These are phyloP conservation scores for Eremobia ochroleuca DNA, from an alignment of 2,888 invertebrate species.

Conservation along the genomic window DNA sequence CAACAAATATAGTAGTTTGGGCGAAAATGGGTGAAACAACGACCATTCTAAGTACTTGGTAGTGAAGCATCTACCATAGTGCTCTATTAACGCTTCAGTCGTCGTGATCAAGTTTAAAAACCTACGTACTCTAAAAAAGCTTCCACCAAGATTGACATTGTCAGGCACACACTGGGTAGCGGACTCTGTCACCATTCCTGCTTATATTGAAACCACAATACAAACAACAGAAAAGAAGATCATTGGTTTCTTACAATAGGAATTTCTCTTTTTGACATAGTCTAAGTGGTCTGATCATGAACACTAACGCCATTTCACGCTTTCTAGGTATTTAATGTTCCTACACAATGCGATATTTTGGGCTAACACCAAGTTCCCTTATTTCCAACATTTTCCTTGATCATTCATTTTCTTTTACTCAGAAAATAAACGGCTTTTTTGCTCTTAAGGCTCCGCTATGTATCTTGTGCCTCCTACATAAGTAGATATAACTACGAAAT, in stretches of 20 bases:
- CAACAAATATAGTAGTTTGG: not conserved
- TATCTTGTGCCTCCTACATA: slow-evolving; percentile 50
- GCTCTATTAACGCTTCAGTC: not conserved
- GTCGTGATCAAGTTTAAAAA: not conserved
- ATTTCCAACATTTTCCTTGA: slow-evolving; percentile 49
- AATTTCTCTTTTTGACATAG: not conserved
- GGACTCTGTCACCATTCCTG: not conserved
- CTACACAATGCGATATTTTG: slow-evolving; percentile 41
- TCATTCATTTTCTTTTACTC: slow-evolving; percentile 49
- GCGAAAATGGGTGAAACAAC: not conserved
- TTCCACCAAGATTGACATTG: not conserved
- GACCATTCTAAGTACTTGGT: not conserved
- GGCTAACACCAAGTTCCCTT: slow-evolving; percentile 21
- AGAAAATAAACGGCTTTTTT: slow-evolving; percentile 47
- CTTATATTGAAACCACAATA: not conserved
- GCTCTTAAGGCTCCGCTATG: slow-evolving; percentile 38
- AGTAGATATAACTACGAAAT: slow-evolving; percentile 40
- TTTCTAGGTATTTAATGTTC: slow-evolving; percentile 32
- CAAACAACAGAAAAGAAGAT: not conserved
- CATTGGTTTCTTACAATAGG: not conserved
- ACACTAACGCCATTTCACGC: slow-evolving; percentile 10
- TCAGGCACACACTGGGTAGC: not conserved
- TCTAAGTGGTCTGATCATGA: slow-evolving; percentile 1
- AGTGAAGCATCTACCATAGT: no score
- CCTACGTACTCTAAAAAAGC: not conserved